Percentiles rank a stretch among this genome's conserved stretches.
These are phyloP conservation scores for Drosophila subobscura DNA, from an alignment of 1,140 invertebrate species.

Conservation along the genomic window DNA sequence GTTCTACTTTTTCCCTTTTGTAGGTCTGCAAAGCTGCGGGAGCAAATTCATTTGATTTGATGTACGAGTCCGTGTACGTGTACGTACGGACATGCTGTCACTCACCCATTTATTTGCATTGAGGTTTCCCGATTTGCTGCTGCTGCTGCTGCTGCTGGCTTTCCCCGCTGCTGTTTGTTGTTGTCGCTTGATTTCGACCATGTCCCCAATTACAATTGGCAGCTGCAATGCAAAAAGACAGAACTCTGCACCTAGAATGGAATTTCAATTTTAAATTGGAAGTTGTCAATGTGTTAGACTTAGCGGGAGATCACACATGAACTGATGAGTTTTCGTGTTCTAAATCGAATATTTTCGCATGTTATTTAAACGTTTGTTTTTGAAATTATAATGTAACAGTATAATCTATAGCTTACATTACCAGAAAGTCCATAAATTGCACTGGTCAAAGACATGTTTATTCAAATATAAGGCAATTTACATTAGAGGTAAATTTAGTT, in stretches of 20 bases:
- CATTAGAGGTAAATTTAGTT: too few species aligned
- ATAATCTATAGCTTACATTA: too few species aligned
- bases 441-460: too few species aligned
- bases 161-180: constrained; percentile 31
- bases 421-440: too few species aligned
- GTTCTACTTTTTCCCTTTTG: constrained; percentile 39
- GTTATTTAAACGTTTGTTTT: too few species aligned
- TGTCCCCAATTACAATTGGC: constrained; percentile 44
- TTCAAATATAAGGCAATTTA: too few species aligned
- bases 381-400: too few species aligned
- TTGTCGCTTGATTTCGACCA: constrained; percentile 39
- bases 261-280: constrained; percentile 34
- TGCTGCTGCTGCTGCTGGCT: constrained; percentile 54
- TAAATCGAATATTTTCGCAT: background rate
- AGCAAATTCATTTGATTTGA: constrained; percentile 74
- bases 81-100: constrained; percentile 46
- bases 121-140: constrained; percentile 58
- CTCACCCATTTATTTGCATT: constrained; percentile 64
- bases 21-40: constrained; percentile 54
- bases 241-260: background rate
- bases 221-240: background rate
- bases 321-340: background rate
- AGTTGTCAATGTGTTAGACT: constrained; percentile 2
- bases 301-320: constrained; percentile 1
- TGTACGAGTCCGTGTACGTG: constrained; percentile 2